Percentiles rank a stretch among this genome's conserved stretches.
These are phyloP conservation scores for Melozone crissalis DNA, from an alignment of 2,113 vertebrate genomes.

Conservation along the genomic window DNA sequence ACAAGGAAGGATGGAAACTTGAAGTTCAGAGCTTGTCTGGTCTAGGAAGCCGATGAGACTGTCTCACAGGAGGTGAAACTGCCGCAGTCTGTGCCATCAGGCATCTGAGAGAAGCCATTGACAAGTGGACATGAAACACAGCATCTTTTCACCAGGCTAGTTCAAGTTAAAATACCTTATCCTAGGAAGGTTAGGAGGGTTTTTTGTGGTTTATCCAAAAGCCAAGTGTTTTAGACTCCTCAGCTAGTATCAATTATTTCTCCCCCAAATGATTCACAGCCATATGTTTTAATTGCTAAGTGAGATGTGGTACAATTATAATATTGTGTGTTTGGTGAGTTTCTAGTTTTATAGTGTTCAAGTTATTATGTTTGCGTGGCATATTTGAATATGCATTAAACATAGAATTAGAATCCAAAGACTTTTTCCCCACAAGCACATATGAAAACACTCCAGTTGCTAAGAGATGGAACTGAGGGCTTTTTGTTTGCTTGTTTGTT, in stretches of 20 bases:
- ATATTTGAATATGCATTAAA: neutral
- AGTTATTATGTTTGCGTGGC: neutral
- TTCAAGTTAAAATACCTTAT: neutral
- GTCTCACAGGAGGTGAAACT: neutral
- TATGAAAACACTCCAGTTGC: neutral
- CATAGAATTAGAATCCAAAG: neutral
- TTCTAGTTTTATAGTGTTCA: neutral
- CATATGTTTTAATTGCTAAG: neutral
- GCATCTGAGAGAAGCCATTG: neutral
- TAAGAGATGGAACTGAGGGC: neutral
- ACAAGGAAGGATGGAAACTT: neutral
- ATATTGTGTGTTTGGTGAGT: neutral
- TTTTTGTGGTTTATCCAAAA: neutral
- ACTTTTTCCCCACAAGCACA: neutral
- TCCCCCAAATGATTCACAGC: neutral
- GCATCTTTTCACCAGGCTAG: neutral
- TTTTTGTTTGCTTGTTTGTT: neutral
- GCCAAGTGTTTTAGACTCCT: neutral
- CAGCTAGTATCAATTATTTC: neutral
- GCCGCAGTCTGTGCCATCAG: neutral
- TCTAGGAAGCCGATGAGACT: neutral
- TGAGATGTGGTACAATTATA: neutral
- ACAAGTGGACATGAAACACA: neutral
- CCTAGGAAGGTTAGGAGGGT: rapidly evolving
- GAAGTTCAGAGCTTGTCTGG: neutral